Base-by-base conservation (phyloP, 2,113 vertebrate genomes). In the Eclectus roratus region DNA sequence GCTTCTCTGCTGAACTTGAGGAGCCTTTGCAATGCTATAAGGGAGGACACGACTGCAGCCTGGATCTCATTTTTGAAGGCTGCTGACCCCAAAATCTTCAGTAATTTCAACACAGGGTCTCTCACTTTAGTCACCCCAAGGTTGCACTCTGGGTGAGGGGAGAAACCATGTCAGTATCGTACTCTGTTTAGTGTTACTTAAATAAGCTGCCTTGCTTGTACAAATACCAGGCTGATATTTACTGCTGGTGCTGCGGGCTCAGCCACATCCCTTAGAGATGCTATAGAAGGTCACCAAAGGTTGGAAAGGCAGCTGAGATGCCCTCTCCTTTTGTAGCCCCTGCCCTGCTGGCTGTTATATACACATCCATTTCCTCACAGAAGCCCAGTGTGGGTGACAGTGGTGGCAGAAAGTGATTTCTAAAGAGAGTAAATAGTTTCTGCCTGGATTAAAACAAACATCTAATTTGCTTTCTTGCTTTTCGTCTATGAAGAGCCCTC, bases 181-280 rank as follows among this genome's bases (percentile, higher is more conserved):
- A 8, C 7, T 52, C 55, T 47, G 27, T 33, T 74, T 35, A 56
- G 28, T 33, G 50, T 9, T 46, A 70, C 24, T 52, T 79, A 56
- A 70, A 37, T 47, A 41, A 73, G 21, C 44, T 70, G 39, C 56
- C 11, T 70, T 52, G 31, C 25, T 31, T 74, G 21, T 69, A 74
- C 68, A 84, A 66, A 69, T 46, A 35, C 52, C 79, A 91, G 28
- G 44, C 50, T 74, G 63, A 17, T 83, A 69, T 84, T 91, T 80
- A 17, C 55, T 43, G 63, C 60, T 41, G 68, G 20, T n/a, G 18
- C 37, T 1, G 1, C 11, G 44, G 63, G 56, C 49, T 43, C 69
- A 74, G 73, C 31, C 37, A 19, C 0, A 2, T 69, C 68, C 56
- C 61, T 31, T 46, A 47, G 63, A 70, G 55, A n/a, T 37, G n/a